These are phyloP conservation scores for Drosophila putrida DNA, from an alignment of 2,888 invertebrate genomes.

Conservation along the genomic window DNA sequence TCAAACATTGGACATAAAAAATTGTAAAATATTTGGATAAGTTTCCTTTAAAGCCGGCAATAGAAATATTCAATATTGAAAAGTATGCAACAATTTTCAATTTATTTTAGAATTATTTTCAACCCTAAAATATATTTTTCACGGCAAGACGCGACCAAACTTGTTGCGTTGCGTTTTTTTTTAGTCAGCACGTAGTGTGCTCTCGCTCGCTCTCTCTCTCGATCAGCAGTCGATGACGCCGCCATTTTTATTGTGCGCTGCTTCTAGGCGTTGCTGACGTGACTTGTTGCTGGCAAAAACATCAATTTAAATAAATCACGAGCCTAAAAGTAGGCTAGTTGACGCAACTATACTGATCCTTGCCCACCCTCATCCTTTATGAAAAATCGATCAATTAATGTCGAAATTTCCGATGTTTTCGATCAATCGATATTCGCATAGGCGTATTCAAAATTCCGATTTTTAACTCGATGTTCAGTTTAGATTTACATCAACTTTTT, in stretches of 20 bases:
- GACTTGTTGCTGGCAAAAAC: slow-evolving; percentile 59
- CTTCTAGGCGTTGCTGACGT: slow-evolving; percentile 80
- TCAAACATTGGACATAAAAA: not conserved
- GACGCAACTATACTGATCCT: slow-evolving; percentile 53
- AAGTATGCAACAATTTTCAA: slow-evolving; percentile 75
- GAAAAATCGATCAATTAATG: too few relatives aligned
- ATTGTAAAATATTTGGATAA: not conserved
- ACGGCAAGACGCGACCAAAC: slow-evolving; percentile 40
- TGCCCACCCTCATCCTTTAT: slow-evolving; percentile 17
- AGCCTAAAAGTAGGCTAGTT: slow-evolving; percentile 75
- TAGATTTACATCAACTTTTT: too few relatives aligned
- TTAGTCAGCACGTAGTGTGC: slow-evolving; percentile 39
- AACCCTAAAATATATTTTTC: slow-evolving; percentile 70
- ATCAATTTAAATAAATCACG: slow-evolving; percentile 55
- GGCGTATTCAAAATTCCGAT: too few relatives aligned
- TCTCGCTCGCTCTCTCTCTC: slow-evolving; percentile 54
- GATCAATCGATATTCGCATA: too few relatives aligned
- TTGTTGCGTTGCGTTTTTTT: slow-evolving; percentile 56
- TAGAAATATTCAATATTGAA: slow-evolving; percentile 63
- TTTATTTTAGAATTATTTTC: slow-evolving; percentile 65
- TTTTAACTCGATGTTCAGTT: too few relatives aligned
- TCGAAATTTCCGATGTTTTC: too few relatives aligned
- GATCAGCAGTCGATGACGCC: slow-evolving; percentile 39
- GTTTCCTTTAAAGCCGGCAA: slow-evolving; percentile 59
- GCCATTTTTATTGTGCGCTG: slow-evolving; percentile 73